Percentiles rank a stretch among this genome's conserved stretches.
These are phyloP conservation scores for Uloborus plumipes DNA, from an alignment of 2,888 invertebrate genomes.

Conservation along the genomic window DNA sequence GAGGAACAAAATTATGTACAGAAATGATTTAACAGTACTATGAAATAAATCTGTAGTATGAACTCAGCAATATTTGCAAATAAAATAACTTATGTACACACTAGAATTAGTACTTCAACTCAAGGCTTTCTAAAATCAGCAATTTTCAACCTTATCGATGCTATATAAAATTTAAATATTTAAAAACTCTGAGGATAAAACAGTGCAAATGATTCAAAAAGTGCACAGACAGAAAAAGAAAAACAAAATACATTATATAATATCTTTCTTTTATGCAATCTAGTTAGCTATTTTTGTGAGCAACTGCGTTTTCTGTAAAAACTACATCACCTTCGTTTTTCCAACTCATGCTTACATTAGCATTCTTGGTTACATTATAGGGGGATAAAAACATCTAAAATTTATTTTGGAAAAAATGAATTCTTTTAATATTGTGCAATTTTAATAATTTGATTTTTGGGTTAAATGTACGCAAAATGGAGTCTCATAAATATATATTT, in stretches of 20 bases:
- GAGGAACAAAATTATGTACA: conserved; percentile 56
- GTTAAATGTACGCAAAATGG: no score
- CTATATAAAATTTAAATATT: conserved; percentile 39
- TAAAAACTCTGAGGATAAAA: conserved; percentile 31
- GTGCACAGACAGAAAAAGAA: conserved; percentile 25
- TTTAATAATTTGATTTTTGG: no score
- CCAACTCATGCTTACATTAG: background rate
- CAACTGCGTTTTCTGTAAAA: conserved; percentile 9
- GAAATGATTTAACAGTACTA: conserved; percentile 24
- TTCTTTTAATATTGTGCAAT: no score
- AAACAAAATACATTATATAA: conserved; percentile 2
- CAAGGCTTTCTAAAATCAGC: conserved; percentile 15
- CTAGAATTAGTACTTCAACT: conserved; percentile 23
- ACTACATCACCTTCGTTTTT: background rate
- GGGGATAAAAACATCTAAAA: no score
- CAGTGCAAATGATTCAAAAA: conserved; percentile 48
- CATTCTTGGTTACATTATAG: no score
- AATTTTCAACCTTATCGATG: background rate
- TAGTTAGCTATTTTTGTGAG: background rate
- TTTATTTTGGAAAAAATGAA: no score
- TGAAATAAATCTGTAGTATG: conserved; percentile 20
- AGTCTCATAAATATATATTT: no score
- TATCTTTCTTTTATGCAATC: background rate
- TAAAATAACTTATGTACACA: conserved; percentile 40
- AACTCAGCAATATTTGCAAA: conserved; percentile 42